These are phyloP conservation scores for Liasis olivaceus DNA, from an alignment of 2,797 vertebrate genomes.

Conservation along the genomic window DNA sequence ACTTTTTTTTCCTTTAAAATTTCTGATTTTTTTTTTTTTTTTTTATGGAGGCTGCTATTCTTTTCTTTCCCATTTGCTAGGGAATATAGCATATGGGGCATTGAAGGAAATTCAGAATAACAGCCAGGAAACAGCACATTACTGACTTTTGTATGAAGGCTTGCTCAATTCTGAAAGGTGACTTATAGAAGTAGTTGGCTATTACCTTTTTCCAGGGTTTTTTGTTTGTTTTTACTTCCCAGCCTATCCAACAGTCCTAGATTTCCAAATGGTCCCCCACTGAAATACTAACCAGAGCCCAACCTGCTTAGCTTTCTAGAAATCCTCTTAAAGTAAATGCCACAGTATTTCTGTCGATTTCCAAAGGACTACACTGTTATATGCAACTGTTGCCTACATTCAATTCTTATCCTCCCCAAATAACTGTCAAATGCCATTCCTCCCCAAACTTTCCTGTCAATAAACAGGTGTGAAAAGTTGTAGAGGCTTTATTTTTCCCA, in stretches of 20 bases:
- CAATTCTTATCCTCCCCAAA: background rate
- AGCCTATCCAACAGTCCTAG: background rate
- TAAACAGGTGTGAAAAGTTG: background rate
- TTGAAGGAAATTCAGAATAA: background rate
- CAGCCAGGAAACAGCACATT: background rate
- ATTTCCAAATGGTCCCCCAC: background rate
- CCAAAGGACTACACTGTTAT: background rate
- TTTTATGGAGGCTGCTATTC: background rate
- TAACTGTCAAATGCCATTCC: background rate
- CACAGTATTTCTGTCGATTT: background rate
- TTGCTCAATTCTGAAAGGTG: background rate
- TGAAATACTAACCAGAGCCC: background rate
- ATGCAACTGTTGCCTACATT: background rate
- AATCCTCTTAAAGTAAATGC: background rate
- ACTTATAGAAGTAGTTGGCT: background rate
- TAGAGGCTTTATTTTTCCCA: background rate
- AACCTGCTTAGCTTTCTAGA: background rate
- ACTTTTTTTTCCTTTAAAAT: background rate
- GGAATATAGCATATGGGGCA: background rate
- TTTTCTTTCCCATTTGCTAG: background rate
- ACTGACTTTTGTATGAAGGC: background rate
- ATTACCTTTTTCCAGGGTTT: background rate
- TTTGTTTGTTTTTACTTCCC: background rate
- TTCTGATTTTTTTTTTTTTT: background rate
- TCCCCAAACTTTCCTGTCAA: background rate